Evolutionary conservation across 1,140 invertebrate species (phyloP).

Genomic region (Caenorhabditis remanei): DNA sequence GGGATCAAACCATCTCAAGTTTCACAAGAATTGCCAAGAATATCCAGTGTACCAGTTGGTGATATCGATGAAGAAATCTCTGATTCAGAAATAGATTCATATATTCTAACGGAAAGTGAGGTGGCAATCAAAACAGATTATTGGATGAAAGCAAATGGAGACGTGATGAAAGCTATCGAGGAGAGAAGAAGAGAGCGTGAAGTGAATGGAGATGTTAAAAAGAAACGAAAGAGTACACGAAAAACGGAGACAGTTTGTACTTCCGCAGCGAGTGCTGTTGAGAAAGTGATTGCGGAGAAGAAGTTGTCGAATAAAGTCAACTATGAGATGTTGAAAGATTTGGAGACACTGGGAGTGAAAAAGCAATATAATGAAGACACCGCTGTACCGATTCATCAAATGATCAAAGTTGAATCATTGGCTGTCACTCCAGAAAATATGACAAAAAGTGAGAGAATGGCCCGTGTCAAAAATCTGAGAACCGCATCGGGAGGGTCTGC

Average conservation of each 20-base stretch:
- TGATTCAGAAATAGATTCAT: constrained; percentile 75
- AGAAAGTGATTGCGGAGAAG: constrained; percentile 80
- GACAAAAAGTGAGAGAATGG: constrained; percentile 2
- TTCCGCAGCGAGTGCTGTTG: not conserved
- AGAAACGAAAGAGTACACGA: not conserved
- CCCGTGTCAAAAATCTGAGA: not conserved
- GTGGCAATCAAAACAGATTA: constrained; percentile 71
- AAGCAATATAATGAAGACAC: not conserved
- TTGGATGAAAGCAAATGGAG: constrained; percentile 74
- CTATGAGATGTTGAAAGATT: constrained; percentile 89
- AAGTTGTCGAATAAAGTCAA: constrained; percentile 96
- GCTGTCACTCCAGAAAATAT: not conserved
- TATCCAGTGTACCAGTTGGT: not conserved
- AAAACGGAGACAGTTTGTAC: constrained; percentile 10
- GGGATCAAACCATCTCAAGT: constrained; percentile 62
- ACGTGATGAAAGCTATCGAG: constrained; percentile 69
- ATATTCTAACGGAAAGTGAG: constrained; percentile 72
- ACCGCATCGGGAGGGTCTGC: not conserved
- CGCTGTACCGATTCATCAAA: not conserved
- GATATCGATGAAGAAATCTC: constrained; percentile 37
- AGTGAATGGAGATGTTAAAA: constrained; percentile 41
- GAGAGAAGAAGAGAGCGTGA: constrained; percentile 14
- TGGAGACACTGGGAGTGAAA: constrained; percentile 26
- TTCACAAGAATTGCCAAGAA: not conserved
- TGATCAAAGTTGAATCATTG: not conserved